These are phyloP conservation scores for Leucophora obtusa DNA, from an alignment of 2,888 invertebrate genomes.

Conservation along the genomic window DNA sequence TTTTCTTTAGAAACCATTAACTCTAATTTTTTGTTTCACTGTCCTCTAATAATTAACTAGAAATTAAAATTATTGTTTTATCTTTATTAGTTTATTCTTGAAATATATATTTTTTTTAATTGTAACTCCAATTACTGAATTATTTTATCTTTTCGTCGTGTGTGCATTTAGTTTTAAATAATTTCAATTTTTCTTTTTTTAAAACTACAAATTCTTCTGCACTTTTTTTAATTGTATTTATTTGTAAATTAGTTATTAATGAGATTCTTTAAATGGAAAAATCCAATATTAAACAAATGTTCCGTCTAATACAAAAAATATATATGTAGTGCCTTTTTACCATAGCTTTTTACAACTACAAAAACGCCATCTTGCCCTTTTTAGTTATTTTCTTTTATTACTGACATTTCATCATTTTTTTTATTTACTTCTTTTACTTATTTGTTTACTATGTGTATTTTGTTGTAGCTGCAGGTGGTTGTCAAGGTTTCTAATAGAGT, in stretches of 20 bases:
- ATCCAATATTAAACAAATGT: conserved; percentile 20
- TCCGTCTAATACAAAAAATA: too few species aligned
- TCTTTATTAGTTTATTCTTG: neutral
- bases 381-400: conserved; percentile 66
- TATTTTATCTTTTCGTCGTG: neutral
- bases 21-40: neutral
- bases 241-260: conserved; percentile 8
- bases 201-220: neutral
- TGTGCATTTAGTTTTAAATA: neutral
- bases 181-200: neutral
- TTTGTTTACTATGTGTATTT: conserved; percentile 58
- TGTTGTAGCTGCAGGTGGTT: conserved; percentile 54
- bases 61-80: neutral
- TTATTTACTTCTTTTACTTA: conserved; percentile 54
- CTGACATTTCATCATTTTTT: conserved; percentile 66
- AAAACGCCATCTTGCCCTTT: conserved; percentile 73
- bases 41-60: neutral
- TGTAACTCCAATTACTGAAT: neutral
- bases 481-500: conserved; percentile 38
- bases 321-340: too few species aligned
- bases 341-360: conserved; percentile 40
- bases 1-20: neutral
- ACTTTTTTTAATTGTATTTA: neutral
- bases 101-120: neutral
- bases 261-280: conserved; percentile 8